Percentiles rank a stretch among this genome's conserved stretches.
Evolutionary conservation across 2,888 invertebrate species (phyloP).

Genomic region (Rotaria macrura): DNA sequence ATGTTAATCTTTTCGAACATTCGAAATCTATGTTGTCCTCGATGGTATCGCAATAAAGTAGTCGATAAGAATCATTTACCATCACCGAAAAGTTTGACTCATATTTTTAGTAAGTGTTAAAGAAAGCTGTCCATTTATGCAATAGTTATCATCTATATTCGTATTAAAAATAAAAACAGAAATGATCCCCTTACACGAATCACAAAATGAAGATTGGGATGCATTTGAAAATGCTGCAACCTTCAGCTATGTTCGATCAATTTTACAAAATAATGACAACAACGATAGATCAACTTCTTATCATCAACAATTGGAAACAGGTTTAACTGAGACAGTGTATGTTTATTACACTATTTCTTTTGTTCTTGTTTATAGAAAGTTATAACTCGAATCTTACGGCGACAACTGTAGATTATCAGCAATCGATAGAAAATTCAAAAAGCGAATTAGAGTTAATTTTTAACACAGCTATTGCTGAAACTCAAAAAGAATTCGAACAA

Average conservation of each 20-base stretch:
- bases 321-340: background rate
- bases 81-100: background rate
- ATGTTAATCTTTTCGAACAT: background rate
- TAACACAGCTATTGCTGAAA: background rate
- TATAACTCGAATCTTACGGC: background rate
- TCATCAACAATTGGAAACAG: background rate
- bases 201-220: background rate
- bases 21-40: background rate
- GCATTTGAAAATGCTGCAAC: conserved; percentile 9
- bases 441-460: background rate
- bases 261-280: background rate
- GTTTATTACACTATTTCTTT: background rate
- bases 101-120: background rate
- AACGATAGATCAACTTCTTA: background rate
- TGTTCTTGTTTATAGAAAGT: background rate
- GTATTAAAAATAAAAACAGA: too few relatives aligned
- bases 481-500: background rate
- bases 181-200: background rate
- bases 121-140: too few relatives aligned
- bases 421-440: background rate
- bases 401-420: background rate
- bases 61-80: background rate
- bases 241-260: background rate
- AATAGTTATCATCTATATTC: too few relatives aligned
- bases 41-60: background rate